Evolutionary conservation across 2,113 vertebrate genomes (phyloP), one percentile per base, ranked within the genome.

Genomic region (Gavialis gangeticus): DNA sequence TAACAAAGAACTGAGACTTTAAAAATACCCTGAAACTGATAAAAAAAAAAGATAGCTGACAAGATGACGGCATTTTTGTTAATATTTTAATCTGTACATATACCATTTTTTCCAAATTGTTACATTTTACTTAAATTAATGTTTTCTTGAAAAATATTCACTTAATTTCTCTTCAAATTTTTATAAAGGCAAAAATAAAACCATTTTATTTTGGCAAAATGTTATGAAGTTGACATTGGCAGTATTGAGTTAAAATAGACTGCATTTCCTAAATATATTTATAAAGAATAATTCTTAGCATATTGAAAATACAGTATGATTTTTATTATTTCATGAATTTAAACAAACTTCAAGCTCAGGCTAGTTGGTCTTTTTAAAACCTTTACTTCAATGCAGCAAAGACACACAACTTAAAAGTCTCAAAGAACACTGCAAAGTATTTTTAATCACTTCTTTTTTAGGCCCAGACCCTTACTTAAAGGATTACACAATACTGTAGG

Each of bases 121-220:
- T 98, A 99, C 98, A 98, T 97, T 97, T 98, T 97, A 98, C 98
- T 98, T 99, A 99, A 99, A 98, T 98, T 98, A 97, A 97, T 90
- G 93, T 91, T 97, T 97, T 97, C 95, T 97, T 97, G 96, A 94
- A 99, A 99, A 99, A 99, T 99, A 99, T 96, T 98, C 88, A 97
- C 98, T 98, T 97, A 96, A 92, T 95, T 92, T 92, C 98, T 96
- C 93, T 97, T 96, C 96, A 98, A 98, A 97, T 95, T 94, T 90
- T 98, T 96, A 98, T 97, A 98, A 98, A 98, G 98, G 98, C 98
- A 99, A 99, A 99, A 99, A 99, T 99, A 98, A 98, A 98, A 99
- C 97, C 97, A 95, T 98, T 98, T 98, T 97, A 97, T 98, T 98
- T 99, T 99, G 99, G 99, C 99, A 99, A 99, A 98, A 98, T 97